Base-by-base conservation (phyloP, 2,888 invertebrate genomes). In the Synergus laeviventris region DNA sequence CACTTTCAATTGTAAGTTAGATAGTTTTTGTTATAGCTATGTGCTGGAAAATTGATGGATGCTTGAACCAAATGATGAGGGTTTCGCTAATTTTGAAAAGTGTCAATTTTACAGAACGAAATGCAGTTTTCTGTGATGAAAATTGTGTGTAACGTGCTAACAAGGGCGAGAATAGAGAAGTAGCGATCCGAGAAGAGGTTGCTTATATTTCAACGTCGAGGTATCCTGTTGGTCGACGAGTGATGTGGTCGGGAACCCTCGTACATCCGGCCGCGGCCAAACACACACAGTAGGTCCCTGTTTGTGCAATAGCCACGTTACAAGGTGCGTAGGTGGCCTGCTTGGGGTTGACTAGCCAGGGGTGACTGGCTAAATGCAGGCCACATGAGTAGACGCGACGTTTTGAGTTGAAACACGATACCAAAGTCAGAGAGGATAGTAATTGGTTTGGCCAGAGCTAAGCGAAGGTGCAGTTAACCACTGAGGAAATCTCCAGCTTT, bases 161-260 rank as follows among this genome's bases (percentile, higher is more conserved):
- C 78, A 80, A 78, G 75, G 76, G 76, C 74, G 77, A 77, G 60
- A 61, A 70, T 39, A 70, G 62, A 64, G 56, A 74, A 70, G 77
- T 76, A 66, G 75, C 75, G 76, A 78, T 74, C 74, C 75, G 76
- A 76, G 64, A 75, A 78, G 75, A 70, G 64, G 49, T 83, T 81
- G 83, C 85, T 86, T 82, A 86, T 87, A 87, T 88, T 87, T 87
- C 86, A 86, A 86, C 82, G 85, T 85, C 83, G 83, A 82, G 76
- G 80, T 83, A 83, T 86, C 84, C 86, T 83, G 85, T 80, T 73
- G 80, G 77, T 80, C 84, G 85, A 86, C 88, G 87, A 88, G 87
- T 88, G 88, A 88, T 88, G 88, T 87, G 87, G 88, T 88, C 83
- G 82, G 83, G 85, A 85, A 84, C 85, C 87, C 86, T 85, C 84